Evolutionary conservation across 2,797 vertebrate genomes (phyloP), one percentile per base, ranked within the genome.

Genomic region (Tenualosa thibaudeaui): DNA sequence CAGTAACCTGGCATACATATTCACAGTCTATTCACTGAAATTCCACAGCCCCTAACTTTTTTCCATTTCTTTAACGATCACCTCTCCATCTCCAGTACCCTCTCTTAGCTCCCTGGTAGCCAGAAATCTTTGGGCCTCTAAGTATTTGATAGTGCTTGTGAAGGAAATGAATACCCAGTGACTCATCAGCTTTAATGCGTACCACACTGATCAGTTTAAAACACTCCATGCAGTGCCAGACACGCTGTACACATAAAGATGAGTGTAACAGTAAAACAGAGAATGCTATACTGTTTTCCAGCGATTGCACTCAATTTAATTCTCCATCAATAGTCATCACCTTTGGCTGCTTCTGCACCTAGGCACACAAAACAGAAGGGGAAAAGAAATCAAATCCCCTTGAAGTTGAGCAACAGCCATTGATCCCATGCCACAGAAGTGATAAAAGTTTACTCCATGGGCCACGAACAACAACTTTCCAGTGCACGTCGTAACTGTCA

Each of bases 361-460:
- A 43, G 31, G 13, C 13, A 43, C 68, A 40, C 31, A 75, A 15
- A 75, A 19, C 31, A 40, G 68, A 37, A 43, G 3, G 2, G 68
- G 17, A 75, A 19, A 31, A 17, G 37, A 40, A 43, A 75, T 15
- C 68, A 17, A 43, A 40, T 17, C 68, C 31, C 68, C 19, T 62
- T 68, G 26, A 31, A 26, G n/a, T 7, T 3, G 26, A 31, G 26
- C 13, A 10, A 13, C 37, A 75, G 68, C 68, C 10, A 40, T 40
- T 75, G 68, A 75, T 75, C 68, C 65, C 4, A 15, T 75, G 31
- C 68, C 31, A 75, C 68, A 75, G 5, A 75, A 75, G 68, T 43
- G 31, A 75, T 43, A 75, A 75, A 40, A 75, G 3, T 19, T 75
- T 75, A 40, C 62, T 10, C 24, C 62, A 1, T 7, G 31, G 65